Evolutionary conservation across 2,113 vertebrate species (phyloP), one percentile per base, ranked within the genome.

Genomic region (Colaptes auratus): DNA sequence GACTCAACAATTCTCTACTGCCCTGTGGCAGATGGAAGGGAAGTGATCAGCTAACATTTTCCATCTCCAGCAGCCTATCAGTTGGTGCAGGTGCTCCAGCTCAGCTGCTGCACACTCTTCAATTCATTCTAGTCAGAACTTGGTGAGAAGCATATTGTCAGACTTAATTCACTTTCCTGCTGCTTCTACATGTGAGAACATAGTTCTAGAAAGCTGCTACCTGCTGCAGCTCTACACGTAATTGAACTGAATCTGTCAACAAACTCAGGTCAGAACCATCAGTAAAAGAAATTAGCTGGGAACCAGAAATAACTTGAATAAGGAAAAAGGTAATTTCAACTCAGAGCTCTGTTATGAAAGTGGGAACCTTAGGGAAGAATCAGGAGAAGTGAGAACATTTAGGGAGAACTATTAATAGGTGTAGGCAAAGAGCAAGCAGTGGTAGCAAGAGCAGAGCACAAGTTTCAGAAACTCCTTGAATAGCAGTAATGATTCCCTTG

Each of bases 21-120:
- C 60, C 66, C 67, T 0, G 4, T 76, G 55, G 74, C 56, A 77
- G 65, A 81, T 30, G 71, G 64, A 85, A 71, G 28, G 77, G 86
- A 74, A 92, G 35, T 0, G 0, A 88, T 88, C 75, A 89, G 58
- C 67, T 74, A 89, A 90, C 86, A 82, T 93, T 92, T 95, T 93
- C 89, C 91, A 74, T 87, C 82, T 60, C 46, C 58, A 89, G 59
- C 72, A 82, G 74, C 59, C 81, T 78, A 52, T 67, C 72, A 53
- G 39, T 71, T 0, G 0, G 36, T 72, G 69, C 7, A 52, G 11
- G 21, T 0, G 0, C 74, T 60, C 36, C 60, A 82, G 25, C 28
- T 52, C 53, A 50, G 27, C 75, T 28, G 36, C 58, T 74, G 36
- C 76, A 69, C 60, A 42, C 64, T 60, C 33, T 83, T 82, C 76